Base-by-base conservation (phyloP, 2,888 invertebrate species). In the Tipula confusa region DNA sequence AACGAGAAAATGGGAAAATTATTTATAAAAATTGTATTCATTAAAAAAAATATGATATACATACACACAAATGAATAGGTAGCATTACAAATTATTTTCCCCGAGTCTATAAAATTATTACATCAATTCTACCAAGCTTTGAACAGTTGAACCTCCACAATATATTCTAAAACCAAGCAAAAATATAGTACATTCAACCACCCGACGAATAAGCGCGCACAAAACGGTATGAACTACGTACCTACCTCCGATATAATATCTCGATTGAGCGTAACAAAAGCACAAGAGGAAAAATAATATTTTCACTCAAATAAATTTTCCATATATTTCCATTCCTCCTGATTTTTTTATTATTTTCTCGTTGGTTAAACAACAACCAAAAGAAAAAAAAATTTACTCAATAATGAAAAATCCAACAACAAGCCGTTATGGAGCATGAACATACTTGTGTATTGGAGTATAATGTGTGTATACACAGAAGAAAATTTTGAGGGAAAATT, bases 361-460 rank as follows among this genome's bases (percentile, higher is more conserved):
- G 64, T 64, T 64, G 64, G 64, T 64, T 64, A 64, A 64, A 64
- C 64, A 64, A 9, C 18, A 64, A 64, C 64, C 64, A 64, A 64
- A 64, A n/a, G n/a, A n/a, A n/a, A n/a, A n/a, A n/a, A n/a, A 64
- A 24, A 64, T 64, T 64, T 64, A 64, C 64, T 64, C 64, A 64
- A 64, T 24, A 64, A 38, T 38, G 11, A 64, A 64, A 24, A 15
- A 15, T 3, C n/a, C 64, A 64, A 64, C 64, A 64, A 24, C 24
- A 24, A 64, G 24, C 7, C 24, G 24, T 18, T 2, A 64, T 64
- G 18, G 18, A 24, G 24, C 24, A 64, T 33, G 33, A 33, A 33
- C 9, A 33, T 33, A 9, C 33, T 33, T n/a, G n/a, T n/a, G n/a
- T n/a, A n/a, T n/a, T n/a, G n/a, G n/a, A n/a, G n/a, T n/a, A n/a